Percentiles rank a stretch among this genome's conserved stretches.
Conservation (phyloP, 2,113 vertebrate genomes). For the Epinephelus fuscoguttatus region DNA sequence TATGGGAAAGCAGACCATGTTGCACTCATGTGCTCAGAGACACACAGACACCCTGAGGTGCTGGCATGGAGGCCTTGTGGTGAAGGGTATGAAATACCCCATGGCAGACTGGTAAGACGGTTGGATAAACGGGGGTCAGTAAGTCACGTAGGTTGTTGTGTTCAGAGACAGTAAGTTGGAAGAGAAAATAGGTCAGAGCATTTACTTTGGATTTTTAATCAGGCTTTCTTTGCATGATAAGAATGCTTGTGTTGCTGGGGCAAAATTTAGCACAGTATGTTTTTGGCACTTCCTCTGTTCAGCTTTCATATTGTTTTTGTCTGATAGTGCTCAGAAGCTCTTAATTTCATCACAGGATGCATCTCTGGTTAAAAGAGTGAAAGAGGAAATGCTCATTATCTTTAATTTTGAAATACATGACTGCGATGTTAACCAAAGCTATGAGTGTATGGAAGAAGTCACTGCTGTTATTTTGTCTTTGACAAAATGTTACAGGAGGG, state of each 20-base stretch:
- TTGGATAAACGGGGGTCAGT: constrained; percentile 13
- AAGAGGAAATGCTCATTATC: constrained; percentile 2
- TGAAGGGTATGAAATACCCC: constrained; percentile 61
- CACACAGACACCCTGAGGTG: constrained; percentile 49
- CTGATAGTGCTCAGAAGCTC: not conserved
- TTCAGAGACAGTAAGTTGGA: not conserved
- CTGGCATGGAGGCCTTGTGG: constrained; percentile 49
- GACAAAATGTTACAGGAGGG: not conserved
- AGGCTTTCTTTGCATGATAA: not conserved
- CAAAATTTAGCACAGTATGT: not conserved
- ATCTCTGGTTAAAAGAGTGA: not conserved
- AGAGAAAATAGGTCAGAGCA: not conserved
- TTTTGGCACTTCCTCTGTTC: not conserved
- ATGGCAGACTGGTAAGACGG: constrained; percentile 36
- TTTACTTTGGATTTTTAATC: not conserved
- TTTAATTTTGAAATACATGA: not conserved
- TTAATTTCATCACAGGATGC: not conserved
- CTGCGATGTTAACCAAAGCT: not conserved
- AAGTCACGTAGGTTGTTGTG: constrained; percentile 3
- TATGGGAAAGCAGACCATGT: constrained; percentile 49
- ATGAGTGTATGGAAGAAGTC: not conserved
- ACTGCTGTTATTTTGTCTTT: not conserved
- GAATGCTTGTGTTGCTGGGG: not conserved
- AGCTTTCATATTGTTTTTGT: not conserved
- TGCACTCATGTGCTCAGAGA: constrained; percentile 48